Conservation (phyloP, 2,888 invertebrate genomes). For the Drosophila nigricruria region DNA sequence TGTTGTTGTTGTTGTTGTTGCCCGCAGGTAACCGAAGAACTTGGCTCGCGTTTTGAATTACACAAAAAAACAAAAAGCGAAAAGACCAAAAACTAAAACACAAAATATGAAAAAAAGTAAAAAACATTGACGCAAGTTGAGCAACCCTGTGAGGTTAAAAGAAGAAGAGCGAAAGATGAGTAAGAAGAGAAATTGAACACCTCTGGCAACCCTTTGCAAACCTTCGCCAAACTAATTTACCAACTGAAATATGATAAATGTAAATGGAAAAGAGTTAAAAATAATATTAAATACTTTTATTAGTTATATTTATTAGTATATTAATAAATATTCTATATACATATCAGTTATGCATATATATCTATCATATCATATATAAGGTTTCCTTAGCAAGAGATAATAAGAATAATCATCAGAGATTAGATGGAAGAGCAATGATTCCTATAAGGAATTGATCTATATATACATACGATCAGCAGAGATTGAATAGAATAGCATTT, state of each 20-base stretch:
- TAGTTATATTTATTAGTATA: no score
- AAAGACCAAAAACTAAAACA: slow-evolving; percentile 14
- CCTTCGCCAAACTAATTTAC: not conserved
- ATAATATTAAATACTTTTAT: no score
- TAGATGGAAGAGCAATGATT: no score
- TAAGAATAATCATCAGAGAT: no score
- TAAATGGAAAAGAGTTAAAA: no score
- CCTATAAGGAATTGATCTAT: no score
- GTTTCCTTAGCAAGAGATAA: no score
- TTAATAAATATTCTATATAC: no score
- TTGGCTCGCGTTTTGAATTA: slow-evolving; percentile 70
- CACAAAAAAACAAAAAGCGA: slow-evolving; percentile 20
- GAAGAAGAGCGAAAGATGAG: not conserved
- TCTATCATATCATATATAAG: no score
- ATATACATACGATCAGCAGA: no score
- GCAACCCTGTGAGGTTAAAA: slow-evolving; percentile 6
- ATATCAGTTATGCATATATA: no score
- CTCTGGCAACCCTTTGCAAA: not conserved
- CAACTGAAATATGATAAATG: not conserved
- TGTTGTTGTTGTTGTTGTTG: slow-evolving; percentile 26
- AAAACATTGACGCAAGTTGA: slow-evolving; percentile 40
- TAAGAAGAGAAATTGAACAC: not conserved
- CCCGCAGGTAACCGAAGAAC: slow-evolving; percentile 72
- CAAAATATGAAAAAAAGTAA: slow-evolving; percentile 5
- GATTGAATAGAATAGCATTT: no score